Evolutionary conservation across 2,113 vertebrate genomes (phyloP).

Genomic region (Amphiprion ocellaris): DNA sequence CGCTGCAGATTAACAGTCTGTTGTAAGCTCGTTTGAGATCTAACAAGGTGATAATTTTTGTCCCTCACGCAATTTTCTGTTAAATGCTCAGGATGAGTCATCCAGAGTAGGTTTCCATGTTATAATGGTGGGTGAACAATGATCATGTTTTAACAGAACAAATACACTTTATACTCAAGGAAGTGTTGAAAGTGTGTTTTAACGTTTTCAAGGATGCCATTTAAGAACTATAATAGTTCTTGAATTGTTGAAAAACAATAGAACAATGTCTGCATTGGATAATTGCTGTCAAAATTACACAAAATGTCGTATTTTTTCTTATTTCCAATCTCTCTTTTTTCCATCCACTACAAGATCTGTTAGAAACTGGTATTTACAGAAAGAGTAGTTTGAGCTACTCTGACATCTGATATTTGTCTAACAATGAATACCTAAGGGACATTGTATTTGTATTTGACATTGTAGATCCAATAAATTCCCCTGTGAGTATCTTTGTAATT

Average conservation of each 20-base stretch:
- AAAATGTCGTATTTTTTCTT: too few relatives aligned
- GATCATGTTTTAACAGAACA: background rate
- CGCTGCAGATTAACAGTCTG: background rate
- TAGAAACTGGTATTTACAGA: too few relatives aligned
- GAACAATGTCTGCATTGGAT: background rate
- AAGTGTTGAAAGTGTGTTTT: background rate
- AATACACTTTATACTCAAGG: background rate
- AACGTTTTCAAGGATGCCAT: background rate
- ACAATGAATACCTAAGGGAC: background rate
- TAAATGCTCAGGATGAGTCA: constrained; percentile 18
- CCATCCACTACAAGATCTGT: too few relatives aligned
- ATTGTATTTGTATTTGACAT: too few relatives aligned
- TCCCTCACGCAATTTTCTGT: background rate
- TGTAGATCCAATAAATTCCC: too few relatives aligned
- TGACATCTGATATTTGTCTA: background rate
- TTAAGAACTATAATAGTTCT: background rate
- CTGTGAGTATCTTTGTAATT: too few relatives aligned
- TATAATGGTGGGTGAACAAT: background rate
- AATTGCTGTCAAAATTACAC: background rate
- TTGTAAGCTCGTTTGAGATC: background rate
- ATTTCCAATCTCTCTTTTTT: too few relatives aligned
- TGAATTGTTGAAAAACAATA: background rate
- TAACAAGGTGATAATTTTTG: background rate
- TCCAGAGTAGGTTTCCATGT: background rate
- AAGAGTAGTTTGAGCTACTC: background rate